Evolutionary conservation across 2,113 vertebrate species (phyloP), one percentile per base, ranked within the genome.

Genomic region (Indicator indicator): DNA sequence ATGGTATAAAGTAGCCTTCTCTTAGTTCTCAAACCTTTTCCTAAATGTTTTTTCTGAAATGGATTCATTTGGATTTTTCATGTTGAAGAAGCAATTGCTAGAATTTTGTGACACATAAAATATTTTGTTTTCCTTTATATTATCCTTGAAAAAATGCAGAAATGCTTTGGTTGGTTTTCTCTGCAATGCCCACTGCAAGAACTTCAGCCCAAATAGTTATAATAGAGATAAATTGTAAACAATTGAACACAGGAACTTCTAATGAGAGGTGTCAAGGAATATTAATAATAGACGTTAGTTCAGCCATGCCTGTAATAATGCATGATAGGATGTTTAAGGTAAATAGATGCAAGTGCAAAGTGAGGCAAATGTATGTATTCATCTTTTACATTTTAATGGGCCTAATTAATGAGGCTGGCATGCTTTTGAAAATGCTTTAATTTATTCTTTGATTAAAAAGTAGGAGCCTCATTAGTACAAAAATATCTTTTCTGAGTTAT

Each of bases 371-470:
- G 40, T 88, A 92, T 84, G 80, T 88, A 55, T 62, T 94, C 88
- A 73, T 93, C 64, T 95, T 90, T 92, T 95, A 95, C 93, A 93
- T 93, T 95, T 97, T 97, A 95, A 94, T 94, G 80, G 80, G 93
- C 88, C 83, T 94, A 95, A 96, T 96, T 95, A 97, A 95, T 96
- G 90, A 95, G 93, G 75, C 83, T 95, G 88, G 88, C 83, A 36
- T 90, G 90, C 88, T 78, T 96, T 94, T 95, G 89, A 93, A 95
- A 95, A 72, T 91, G 83, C 59, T 88, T 91, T 88, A 75, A 96
- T 96, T 95, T 94, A 95, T 93, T 96, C 92, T 86, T 95, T 95
- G 92, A 91, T 94, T 95, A 93, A 95, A 96, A 95, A 94, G 73
- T 97, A 78, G 80, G 93, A 94, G 86, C 86, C 85, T 95, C 85